Conservation (phyloP, 2,797 vertebrate species). For the Sebastolobus alascanus region DNA sequence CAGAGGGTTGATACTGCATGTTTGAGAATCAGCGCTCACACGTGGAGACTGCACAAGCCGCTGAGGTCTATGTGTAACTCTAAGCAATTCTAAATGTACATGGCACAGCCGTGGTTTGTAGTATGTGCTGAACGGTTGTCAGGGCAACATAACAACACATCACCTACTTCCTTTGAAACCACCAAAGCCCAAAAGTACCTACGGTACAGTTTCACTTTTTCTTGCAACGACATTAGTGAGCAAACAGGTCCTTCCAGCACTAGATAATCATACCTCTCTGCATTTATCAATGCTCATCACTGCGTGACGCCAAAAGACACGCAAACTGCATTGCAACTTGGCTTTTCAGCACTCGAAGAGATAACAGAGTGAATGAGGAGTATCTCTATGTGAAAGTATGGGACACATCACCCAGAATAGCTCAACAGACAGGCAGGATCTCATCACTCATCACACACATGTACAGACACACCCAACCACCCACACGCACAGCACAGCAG, state of each 20-base stretch:
- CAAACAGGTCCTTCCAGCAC: constrained; percentile 29
- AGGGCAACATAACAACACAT: constrained; percentile 38
- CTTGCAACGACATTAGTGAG: background rate
- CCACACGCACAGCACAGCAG: background rate
- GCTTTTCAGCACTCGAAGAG: background rate
- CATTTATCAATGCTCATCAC: background rate
- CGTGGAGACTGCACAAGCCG: constrained; percentile 24
- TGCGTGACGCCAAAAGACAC: constrained; percentile 8
- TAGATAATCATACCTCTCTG: constrained; percentile 18
- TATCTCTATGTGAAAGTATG: constrained; percentile 16
- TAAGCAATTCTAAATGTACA: constrained; percentile 12
- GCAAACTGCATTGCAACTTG: constrained; percentile 13
- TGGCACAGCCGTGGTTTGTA: constrained; percentile 40
- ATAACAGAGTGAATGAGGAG: constrained; percentile 19
- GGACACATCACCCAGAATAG: constrained; percentile 35
- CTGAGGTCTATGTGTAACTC: constrained; percentile 32
- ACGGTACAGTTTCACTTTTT: constrained; percentile 65
- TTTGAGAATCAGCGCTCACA: constrained; percentile 42
- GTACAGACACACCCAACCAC: constrained; percentile 20
- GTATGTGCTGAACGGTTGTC: constrained; percentile 20
- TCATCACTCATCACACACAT: constrained; percentile 48
- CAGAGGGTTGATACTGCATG: constrained; percentile 43
- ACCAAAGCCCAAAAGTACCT: constrained; percentile 17
- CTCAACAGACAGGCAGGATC: constrained; percentile 39
- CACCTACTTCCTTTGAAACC: constrained; percentile 62